Evolutionary conservation across 2,797 vertebrate genomes (phyloP).

Genomic region (Oophaga sylvatica): DNA sequence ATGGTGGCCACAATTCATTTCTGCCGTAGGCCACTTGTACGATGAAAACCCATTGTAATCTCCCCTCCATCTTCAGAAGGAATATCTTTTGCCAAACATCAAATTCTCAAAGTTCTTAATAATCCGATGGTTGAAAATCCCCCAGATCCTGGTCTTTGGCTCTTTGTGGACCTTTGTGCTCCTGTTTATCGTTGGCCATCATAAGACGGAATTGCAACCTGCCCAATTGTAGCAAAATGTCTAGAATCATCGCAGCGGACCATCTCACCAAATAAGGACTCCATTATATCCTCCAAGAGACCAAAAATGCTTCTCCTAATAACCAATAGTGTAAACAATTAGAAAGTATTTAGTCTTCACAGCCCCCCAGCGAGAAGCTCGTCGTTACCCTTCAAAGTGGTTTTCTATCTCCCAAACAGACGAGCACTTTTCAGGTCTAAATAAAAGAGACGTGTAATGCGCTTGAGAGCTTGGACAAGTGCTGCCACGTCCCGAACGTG

Average conservation of each 20-base stretch:
- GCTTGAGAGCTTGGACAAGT: not conserved
- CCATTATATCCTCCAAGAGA: not conserved
- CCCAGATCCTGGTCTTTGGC: no score
- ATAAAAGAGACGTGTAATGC: constrained; percentile 37
- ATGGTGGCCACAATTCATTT: no score
- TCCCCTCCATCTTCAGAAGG: no score
- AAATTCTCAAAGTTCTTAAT: no score
- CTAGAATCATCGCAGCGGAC: not conserved
- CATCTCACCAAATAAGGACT: constrained; percentile 36
- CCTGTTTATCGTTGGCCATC: no score
- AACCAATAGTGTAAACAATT: constrained; percentile 51
- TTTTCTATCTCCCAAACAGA: constrained; percentile 40
- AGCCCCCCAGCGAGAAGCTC: not conserved
- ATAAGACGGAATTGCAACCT: not conserved
- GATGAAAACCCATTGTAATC: no score
- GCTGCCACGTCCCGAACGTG: not conserved
- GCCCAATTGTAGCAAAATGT: not conserved
- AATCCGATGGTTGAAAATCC: no score
- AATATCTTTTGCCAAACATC: no score
- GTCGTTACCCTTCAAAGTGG: constrained; percentile 34
- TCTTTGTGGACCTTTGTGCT: no score
- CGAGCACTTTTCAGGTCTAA: constrained; percentile 33
- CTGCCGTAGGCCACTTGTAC: no score
- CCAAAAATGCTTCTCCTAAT: constrained; percentile 1
- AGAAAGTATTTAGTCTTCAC: not conserved